Evolutionary conservation across 2,888 invertebrate genomes (phyloP), one percentile per base, ranked within the genome.

Genomic region (Noctua fimbriata): DNA sequence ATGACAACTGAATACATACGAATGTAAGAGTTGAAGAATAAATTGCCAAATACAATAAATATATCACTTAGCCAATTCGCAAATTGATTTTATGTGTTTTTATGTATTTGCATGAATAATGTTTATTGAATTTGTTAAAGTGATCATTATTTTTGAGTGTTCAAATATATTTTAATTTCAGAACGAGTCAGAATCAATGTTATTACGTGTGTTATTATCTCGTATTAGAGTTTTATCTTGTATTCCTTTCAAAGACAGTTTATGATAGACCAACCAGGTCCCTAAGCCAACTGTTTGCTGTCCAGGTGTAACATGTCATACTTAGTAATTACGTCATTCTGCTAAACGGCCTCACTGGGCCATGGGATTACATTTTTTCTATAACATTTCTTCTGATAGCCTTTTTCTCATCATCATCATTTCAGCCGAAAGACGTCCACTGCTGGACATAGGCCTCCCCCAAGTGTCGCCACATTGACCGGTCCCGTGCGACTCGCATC

Each of bases 41-140:
- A 74, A 80, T 75, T 47, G 24, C 66, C 73, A 71, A 81, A 87
- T 76, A 79, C 73, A 79, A 89, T 84, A 84, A 88, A 85, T 81
- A 77, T 36, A 66, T 80, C 81, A 82, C 78, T 85, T 79, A 67
- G 1, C 12, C 69, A 80, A 80, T 84, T 78, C 41, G 24, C 21
- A 84, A 82, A 82, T 78, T 78, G 28, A 72, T 55, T 79, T 76
- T 55, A 67, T 74, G 66, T 81, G 66, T 79, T 73, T 72, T 79
- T 77, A 52, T 81, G 21, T 69, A 67, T 63, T 65, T 82, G n/a
- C 44, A 73, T 83, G 76, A 86, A 63, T 80, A 70, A 80, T 83
- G 73, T 44, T 86, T 71, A 73, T 79, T 79, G 66, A 72, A 67
- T 74, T 69, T 86, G 28, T 9, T 60, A n/a, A 63, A 74, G 16